A percentile compares a stretch with the other conserved stretches of the same genome.
Evolutionary conservation across 2,888 invertebrate genomes (phyloP).

Genomic region (Lasiommata megera): DNA sequence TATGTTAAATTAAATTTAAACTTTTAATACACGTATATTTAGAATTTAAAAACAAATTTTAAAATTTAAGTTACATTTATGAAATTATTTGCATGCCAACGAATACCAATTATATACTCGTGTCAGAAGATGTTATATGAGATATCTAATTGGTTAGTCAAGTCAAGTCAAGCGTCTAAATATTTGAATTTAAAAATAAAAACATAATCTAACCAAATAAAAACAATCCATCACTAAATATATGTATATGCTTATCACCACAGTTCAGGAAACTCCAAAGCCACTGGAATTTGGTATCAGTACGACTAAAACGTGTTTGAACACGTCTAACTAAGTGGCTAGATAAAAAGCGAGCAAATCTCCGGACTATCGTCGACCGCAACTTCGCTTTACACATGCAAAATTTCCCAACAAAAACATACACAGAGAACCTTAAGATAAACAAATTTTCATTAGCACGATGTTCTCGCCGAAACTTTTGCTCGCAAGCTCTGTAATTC

Average conservation of each 20-base stretch:
- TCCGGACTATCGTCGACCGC: conserved; percentile 12
- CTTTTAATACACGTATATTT: too few species aligned
- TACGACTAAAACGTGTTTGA: background rate
- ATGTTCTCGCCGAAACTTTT: background rate
- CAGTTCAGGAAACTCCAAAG: background rate
- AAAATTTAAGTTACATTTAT: too few species aligned
- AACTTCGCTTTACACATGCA: conserved; percentile 9
- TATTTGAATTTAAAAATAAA: too few species aligned
- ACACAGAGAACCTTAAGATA: background rate
- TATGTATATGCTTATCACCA: background rate
- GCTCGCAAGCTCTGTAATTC: conserved; percentile 3
- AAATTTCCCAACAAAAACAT: background rate
- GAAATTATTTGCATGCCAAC: too few species aligned
- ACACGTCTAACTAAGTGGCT: background rate
- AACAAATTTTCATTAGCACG: conserved; percentile 10
- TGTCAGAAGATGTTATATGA: too few species aligned
- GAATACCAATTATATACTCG: too few species aligned
- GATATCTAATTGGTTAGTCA: too few species aligned
- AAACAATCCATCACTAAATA: too few species aligned
- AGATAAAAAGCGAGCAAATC: conserved; percentile 1
- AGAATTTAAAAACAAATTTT: too few species aligned
- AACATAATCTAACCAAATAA: too few species aligned
- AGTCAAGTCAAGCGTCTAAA: too few species aligned
- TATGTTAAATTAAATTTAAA: too few species aligned
- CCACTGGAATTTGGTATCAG: background rate